Conservation (phyloP, 1,140 invertebrate species). For the Drosophila chauvacae region DNA sequence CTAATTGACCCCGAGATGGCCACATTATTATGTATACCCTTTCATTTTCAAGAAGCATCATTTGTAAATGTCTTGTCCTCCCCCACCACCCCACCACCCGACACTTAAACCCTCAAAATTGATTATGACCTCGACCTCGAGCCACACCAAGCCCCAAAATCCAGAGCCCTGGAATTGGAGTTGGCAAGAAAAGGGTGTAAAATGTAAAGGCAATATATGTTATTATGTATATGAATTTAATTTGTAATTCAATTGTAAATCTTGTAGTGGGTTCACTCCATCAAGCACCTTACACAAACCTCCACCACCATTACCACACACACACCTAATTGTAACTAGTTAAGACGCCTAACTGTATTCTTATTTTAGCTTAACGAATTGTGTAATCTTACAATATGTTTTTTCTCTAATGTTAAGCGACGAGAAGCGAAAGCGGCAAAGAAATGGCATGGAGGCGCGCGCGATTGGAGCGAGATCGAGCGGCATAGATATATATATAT, state of each 20-base stretch:
- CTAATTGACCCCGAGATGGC: background rate
- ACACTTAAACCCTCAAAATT: background rate
- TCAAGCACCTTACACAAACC: background rate
- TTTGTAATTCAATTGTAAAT: conserved; percentile 54
- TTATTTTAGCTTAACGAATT: conserved; percentile 41
- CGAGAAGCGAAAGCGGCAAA: background rate
- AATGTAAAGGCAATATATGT: conserved; percentile 51
- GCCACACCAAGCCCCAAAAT: background rate
- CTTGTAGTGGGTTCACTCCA: conserved; percentile 19
- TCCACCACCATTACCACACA: background rate
- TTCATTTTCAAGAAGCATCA: conserved; percentile 20
- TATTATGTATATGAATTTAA: conserved; percentile 51
- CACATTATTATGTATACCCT: conserved; percentile 2
- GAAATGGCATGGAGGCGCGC: background rate
- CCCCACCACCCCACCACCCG: background rate
- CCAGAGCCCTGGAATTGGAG: conserved; percentile 14
- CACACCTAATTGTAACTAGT: conserved; percentile 46
- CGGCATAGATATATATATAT: conserved; percentile 37
- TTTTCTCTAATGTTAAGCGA: conserved; percentile 28
- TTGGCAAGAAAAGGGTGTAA: conserved; percentile 13
- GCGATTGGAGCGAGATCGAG: conserved; percentile 14
- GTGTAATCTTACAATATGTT: conserved; percentile 47
- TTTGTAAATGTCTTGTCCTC: conserved; percentile 17
- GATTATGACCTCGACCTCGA: background rate
- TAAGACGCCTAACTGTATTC: conserved; percentile 50